These are phyloP conservation scores for Pygoscelis antarcticus DNA, from an alignment of 2,113 vertebrate species.

Conservation along the genomic window DNA sequence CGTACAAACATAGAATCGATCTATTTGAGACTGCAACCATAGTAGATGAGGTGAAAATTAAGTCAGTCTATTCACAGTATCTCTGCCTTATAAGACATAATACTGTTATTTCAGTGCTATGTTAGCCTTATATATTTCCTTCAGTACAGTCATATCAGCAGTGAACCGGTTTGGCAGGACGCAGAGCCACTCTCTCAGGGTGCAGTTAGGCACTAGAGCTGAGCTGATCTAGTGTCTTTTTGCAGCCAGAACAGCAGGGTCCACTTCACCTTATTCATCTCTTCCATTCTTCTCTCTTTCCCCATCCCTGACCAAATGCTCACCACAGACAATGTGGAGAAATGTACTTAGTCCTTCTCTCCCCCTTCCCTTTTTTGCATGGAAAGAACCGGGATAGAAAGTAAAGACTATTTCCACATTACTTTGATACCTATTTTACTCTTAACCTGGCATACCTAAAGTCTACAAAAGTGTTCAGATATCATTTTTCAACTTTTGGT, in stretches of 20 bases:
- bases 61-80: background rate
- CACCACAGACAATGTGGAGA: background rate
- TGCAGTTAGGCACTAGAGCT: background rate
- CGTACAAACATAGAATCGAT: background rate
- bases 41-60: background rate
- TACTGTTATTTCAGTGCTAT: background rate
- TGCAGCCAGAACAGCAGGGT: background rate
- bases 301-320: fast-evolving
- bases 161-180: fast-evolving
- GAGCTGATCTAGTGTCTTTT: background rate
- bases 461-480: background rate
- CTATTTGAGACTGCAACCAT: background rate
- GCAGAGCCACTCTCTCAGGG: background rate
- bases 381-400: background rate
- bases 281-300: background rate
- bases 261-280: background rate
- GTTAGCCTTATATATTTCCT: background rate
- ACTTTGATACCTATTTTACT: background rate
- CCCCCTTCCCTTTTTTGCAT: background rate
- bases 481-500: background rate
- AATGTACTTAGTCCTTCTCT: background rate
- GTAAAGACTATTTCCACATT: background rate
- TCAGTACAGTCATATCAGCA: background rate
- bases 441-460: background rate
- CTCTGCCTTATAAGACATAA: background rate